Conservation (phyloP, 2,888 invertebrate species). For the Entomobrya multifasciata region DNA sequence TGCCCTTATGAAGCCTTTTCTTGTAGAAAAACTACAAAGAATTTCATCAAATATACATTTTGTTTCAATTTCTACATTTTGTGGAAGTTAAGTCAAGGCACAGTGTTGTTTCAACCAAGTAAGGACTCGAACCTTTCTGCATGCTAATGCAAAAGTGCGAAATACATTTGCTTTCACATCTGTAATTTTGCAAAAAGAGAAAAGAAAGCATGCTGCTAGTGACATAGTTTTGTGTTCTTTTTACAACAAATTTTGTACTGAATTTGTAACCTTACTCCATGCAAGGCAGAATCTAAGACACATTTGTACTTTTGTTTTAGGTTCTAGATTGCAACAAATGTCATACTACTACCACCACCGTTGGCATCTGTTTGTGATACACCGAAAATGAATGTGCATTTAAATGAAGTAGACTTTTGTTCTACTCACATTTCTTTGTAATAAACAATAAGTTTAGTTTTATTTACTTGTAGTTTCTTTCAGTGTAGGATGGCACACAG, state of each 20-base stretch:
- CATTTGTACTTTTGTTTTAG: too few species aligned
- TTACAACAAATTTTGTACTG: not conserved
- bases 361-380: not conserved
- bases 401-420: not conserved
- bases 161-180: too few species aligned
- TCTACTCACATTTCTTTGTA: too few species aligned
- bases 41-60: constrained; percentile 3
- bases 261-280: too few species aligned
- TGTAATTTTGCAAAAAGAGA: not conserved
- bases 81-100: not conserved
- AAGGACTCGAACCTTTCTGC: not conserved
- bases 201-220: constrained; percentile 16
- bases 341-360: not conserved
- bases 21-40: not conserved
- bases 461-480: too few species aligned
- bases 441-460: too few species aligned
- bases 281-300: not conserved
- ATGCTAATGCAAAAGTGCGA: too few species aligned
- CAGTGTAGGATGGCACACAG: too few species aligned
- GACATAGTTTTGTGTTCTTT: not conserved
- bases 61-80: not conserved
- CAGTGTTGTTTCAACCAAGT: not conserved
- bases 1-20: not conserved
- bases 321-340: constrained; percentile 18
- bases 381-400: constrained; percentile 21